phyloP scores from a whole-genome alignment of 2,888 invertebrate genomes.

The Chaitophorus viminalis region DNA sequence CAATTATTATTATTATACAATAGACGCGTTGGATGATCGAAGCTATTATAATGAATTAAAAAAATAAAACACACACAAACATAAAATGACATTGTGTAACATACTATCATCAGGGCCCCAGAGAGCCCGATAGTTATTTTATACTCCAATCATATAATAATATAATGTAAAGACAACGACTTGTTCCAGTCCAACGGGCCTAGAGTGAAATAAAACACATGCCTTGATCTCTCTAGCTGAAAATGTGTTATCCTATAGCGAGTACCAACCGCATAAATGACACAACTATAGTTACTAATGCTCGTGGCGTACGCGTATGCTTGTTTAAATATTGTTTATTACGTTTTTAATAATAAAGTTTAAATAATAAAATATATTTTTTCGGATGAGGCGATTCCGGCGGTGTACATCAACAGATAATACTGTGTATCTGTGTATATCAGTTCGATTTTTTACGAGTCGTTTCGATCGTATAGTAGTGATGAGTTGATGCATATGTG shows the following conservation, averaged over 20 bases:
- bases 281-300: too few species aligned
- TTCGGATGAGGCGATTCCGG: too few species aligned
- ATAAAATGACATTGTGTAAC: conserved; percentile 1
- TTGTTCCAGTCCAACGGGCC: conserved; percentile 30
- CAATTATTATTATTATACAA: background rate
- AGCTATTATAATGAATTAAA: background rate
- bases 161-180: background rate
- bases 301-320: too few species aligned
- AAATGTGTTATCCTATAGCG: conserved; percentile 14
- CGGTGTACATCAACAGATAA: too few species aligned
- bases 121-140: background rate
- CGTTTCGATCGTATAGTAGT: too few species aligned
- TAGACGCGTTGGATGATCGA: conserved; percentile 5
- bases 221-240: background rate
- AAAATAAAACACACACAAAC: conserved; percentile 11
- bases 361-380: too few species aligned
- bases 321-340: too few species aligned
- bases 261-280: too few species aligned
- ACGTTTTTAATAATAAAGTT: too few species aligned
- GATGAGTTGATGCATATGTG: too few species aligned
- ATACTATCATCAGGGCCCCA: background rate
- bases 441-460: too few species aligned
- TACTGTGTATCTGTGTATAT: too few species aligned
- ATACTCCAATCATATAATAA: background rate
- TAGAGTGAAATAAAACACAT: conserved; percentile 34